Evolutionary conservation across 2,888 invertebrate genomes (phyloP).

Genomic region (Drosophila mulleri): DNA sequence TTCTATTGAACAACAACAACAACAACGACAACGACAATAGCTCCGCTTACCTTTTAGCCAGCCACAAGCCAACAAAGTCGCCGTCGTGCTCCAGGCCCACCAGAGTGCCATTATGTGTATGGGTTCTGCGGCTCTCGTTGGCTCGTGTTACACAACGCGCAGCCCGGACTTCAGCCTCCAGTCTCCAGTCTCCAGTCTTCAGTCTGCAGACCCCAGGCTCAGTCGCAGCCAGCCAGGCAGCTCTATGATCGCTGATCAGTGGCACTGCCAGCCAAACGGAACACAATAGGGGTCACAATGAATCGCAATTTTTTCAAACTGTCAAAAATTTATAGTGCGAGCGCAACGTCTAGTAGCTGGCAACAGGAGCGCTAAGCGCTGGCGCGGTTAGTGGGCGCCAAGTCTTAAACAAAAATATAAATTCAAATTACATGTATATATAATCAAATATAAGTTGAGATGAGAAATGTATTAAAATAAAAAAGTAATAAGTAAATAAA

Average conservation of each 20-base stretch:
- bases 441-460: not conserved
- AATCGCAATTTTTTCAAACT: slow-evolving; percentile 83
- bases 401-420: not conserved
- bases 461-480: not conserved
- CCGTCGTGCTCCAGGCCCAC: slow-evolving; percentile 50
- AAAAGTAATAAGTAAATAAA: no score
- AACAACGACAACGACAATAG: slow-evolving; percentile 43
- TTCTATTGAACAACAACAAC: slow-evolving; percentile 78
- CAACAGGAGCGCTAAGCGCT: slow-evolving; percentile 55
- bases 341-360: slow-evolving; percentile 42
- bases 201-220: not conserved
- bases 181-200: slow-evolving; percentile 2
- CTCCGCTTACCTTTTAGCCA: slow-evolving; percentile 18
- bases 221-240: slow-evolving; percentile 26
- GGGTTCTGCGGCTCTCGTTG: slow-evolving; percentile 45
- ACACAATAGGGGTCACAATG: slow-evolving; percentile 84
- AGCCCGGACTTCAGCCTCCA: not conserved
- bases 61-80: slow-evolving; percentile 50
- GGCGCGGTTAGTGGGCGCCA: slow-evolving; percentile 9
- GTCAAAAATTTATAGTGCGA: slow-evolving; percentile 82
- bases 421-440: not conserved
- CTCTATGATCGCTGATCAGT: slow-evolving; percentile 75
- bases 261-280: slow-evolving; percentile 48
- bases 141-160: slow-evolving; percentile 79
- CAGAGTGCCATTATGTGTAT: slow-evolving; percentile 63